Evolutionary conservation across 2,888 invertebrate genomes (phyloP).

Genomic region (Dione juno): DNA sequence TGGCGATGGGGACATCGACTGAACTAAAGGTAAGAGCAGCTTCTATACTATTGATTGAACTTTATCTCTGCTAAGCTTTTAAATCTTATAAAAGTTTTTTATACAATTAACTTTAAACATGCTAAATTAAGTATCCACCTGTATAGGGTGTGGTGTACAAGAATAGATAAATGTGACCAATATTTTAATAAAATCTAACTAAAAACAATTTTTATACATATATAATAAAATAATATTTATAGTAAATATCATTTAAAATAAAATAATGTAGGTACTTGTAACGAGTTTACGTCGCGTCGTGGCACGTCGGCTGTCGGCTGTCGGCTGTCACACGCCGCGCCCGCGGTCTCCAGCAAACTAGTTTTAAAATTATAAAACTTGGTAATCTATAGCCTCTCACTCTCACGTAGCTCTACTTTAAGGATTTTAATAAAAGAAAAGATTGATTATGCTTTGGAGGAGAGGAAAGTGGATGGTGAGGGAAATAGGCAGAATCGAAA

Average conservation of each 20-base stretch:
- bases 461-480: neutral
- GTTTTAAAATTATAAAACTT: conserved; percentile 1
- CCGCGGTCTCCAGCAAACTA: neutral
- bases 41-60: conserved; percentile 5
- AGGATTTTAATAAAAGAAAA: conserved; percentile 13
- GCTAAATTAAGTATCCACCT: no score
- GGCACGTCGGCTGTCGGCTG: no score
- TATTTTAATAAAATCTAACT: no score
- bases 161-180: no score
- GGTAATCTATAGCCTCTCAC: neutral
- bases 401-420: neutral
- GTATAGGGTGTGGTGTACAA: no score
- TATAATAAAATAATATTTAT: no score
- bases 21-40: neutral
- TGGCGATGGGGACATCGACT: neutral
- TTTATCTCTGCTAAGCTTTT: neutral
- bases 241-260: no score
- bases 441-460: conserved; percentile 5
- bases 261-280: no score
- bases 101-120: neutral
- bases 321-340: no score
- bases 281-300: no score
- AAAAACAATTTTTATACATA: no score
- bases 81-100: neutral
- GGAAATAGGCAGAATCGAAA: no score